Base-by-base conservation (phyloP, 1,140 invertebrate species). In the Tetragnatha versicolor region DNA sequence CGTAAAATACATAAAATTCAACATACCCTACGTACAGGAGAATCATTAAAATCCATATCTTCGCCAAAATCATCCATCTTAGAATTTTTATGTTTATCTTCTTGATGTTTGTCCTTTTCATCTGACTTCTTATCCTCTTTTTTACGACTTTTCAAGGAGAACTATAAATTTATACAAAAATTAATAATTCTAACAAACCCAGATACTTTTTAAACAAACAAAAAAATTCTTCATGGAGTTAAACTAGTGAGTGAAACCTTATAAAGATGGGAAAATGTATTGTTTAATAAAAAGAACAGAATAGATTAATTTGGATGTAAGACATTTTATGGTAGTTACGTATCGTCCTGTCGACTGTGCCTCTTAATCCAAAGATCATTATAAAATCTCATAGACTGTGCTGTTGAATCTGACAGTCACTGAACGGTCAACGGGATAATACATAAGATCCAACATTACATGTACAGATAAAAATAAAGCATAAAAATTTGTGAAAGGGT, bases 21-120 rank as follows among this genome's bases (percentile, higher is more conserved):
- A 6, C 29, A 35, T 68, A 68, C 65, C 20, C 29, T 37, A 29
- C 69, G 58, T 4, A 73, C 20, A 60, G 69, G 69, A 58, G 51
- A 37, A 58, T 73, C 53, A 35, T 35, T 51, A 45, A 70, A 53
- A 70, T 73, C 69, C 42, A 60, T 58, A 31, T 60, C 69, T 42
- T 58, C 51, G 14, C 35, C 53, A 45, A 73, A 73, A 29, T 73
- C 69, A 29, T 73, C 69, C 39, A 60, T 73, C 60, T 73, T 73
- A 29, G 35, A 58, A 45, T 39, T 58, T 9, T 60, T 73, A 20
- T 37, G 58, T 35, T 68, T 51, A 12, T 51, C 65, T n/a, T 68
- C 65, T 31, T 51, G 65, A n/a, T 25, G 7, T 49, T 68, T 68
- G n/a, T 68, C 31, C 7, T 37, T 66, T 6, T 66, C 69, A n/a